Conservation (phyloP, 1,140 invertebrate species). For the Ips nitidus region DNA sequence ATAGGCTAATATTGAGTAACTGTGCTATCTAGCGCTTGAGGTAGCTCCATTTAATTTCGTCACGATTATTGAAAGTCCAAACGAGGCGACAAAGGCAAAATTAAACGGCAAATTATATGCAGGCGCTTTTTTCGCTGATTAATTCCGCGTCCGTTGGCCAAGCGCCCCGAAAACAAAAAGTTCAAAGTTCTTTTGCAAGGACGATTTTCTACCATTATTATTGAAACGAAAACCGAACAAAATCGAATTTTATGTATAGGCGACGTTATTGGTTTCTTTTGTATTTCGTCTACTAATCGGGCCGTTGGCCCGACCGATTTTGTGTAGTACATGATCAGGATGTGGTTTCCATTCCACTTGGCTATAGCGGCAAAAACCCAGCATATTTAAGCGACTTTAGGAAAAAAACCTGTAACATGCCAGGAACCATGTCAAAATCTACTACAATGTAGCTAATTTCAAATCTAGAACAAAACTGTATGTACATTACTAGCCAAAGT, state of each 20-base stretch:
- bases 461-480: no score
- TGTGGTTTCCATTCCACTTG: constrained; percentile 2
- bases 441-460: no score
- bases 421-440: no score
- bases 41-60: no score
- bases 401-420: no score
- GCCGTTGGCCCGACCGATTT: background rate
- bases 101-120: no score
- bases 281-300: background rate
- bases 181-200: constrained; percentile 6
- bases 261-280: background rate
- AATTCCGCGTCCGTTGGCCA: background rate
- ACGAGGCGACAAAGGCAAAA: no score
- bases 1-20: no score
- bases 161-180: background rate
- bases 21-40: no score
- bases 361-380: background rate
- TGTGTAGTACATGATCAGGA: background rate
- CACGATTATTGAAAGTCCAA: no score
- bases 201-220: background rate
- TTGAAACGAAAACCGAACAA: background rate
- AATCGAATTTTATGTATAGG: background rate
- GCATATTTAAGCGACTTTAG: no score
- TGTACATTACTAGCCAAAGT: no score
- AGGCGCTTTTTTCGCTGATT: background rate